A percentile compares a stretch with the other conserved stretches of the same genome.
phyloP scores from a whole-genome alignment of 2,797 vertebrate genomes.

The Poecilia velifera region DNA sequence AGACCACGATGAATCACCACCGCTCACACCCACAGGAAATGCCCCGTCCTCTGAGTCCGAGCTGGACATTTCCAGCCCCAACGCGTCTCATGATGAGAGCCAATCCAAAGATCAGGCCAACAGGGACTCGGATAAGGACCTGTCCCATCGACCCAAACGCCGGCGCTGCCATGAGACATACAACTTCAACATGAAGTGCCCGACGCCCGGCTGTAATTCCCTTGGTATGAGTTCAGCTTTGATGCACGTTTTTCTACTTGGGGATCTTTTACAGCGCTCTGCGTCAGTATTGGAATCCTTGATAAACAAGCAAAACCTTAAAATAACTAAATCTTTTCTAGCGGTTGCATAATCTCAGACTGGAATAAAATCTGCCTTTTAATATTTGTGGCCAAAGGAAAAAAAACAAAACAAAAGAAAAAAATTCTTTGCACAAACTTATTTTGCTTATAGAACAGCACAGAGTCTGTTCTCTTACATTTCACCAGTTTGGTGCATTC shows the following conservation, averaged over 20 bases:
- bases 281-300: not conserved
- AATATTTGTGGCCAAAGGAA: not conserved
- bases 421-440: not conserved
- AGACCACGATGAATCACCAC: constrained; percentile 96
- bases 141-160: constrained; percentile 95
- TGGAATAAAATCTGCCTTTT: not conserved
- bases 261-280: not conserved
- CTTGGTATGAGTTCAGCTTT: constrained; percentile 80
- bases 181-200: constrained; percentile 99
- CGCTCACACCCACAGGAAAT: constrained; percentile 96
- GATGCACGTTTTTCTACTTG: not conserved
- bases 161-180: constrained; percentile 98
- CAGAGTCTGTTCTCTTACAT: not conserved
- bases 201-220: constrained; percentile 98
- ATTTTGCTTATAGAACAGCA: not conserved
- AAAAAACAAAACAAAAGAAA: no score
- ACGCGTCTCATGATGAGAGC: constrained; percentile 95
- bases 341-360: not conserved
- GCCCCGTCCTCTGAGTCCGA: constrained; percentile 99
- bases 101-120: constrained; percentile 91
- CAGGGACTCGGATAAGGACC: constrained; percentile 96
- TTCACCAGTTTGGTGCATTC: not conserved
- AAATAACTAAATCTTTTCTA: not conserved
- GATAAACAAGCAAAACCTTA: not conserved
- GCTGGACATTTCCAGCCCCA: constrained; percentile 97